A percentile compares a stretch with the other conserved stretches of the same genome.
phyloP scores from a whole-genome alignment of 2,113 vertebrate genomes.

The Tragelaphus imberbis region DNA sequence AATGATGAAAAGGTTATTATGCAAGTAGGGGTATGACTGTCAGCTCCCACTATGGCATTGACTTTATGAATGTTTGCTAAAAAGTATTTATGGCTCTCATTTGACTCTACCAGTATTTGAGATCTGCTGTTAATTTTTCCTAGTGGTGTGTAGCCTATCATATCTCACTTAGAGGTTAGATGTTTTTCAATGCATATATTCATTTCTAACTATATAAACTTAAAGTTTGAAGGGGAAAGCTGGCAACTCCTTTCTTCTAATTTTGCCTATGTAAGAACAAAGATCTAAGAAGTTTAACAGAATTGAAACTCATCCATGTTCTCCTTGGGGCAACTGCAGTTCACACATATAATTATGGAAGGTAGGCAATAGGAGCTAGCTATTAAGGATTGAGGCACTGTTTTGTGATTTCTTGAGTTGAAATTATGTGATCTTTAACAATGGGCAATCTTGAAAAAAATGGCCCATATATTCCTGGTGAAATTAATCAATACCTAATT shows the following conservation, averaged over 20 bases:
- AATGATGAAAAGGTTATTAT: neutral
- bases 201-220: neutral
- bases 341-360: neutral
- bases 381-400: constrained; percentile 6
- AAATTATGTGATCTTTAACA: constrained; percentile 72
- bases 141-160: neutral
- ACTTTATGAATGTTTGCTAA: neutral
- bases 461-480: constrained; percentile 40
- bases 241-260: neutral
- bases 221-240: neutral
- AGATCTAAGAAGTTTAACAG: neutral
- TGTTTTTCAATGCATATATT: neutral
- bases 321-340: neutral
- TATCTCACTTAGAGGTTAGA: neutral
- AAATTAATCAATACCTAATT: constrained; percentile 83
- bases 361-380: neutral
- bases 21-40: neutral
- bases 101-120: neutral
- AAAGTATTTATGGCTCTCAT: neutral
- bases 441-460: constrained; percentile 54
- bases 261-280: neutral
- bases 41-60: neutral
- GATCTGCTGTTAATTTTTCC: neutral
- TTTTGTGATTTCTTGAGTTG: constrained; percentile 46
- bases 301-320: neutral